Evolutionary conservation across 2,113 vertebrate species (phyloP), one percentile per base, ranked within the genome.

Genomic region (Columba livia): DNA sequence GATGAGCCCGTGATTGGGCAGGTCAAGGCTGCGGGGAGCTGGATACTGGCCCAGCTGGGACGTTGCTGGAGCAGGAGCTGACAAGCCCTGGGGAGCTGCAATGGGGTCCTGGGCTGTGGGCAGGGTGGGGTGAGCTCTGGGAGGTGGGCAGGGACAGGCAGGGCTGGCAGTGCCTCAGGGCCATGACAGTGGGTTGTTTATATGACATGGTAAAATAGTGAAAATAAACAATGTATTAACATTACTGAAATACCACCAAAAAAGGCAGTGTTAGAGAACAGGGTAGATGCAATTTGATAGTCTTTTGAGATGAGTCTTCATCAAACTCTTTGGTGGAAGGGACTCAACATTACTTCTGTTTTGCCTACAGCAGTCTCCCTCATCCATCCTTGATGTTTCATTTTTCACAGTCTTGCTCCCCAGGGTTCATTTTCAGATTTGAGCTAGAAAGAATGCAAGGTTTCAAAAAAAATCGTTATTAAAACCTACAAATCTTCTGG

Each of bases 21-120:
- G 15, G 11, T 9, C 12, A 60, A 62, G 8, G 5, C 14, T 5
- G 2, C 28, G 23, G 9, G 18, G 16, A 79, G 9, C 19, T 56
- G 23, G 21, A 51, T 9, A 31, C 1, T 0, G 7, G 31, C 19
- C 11, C 13, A 13, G 11, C 3, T 57, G 56, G 28, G 31, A 29
- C 47, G 29, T 8, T 3, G 0, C 20, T 62, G 24, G 11, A 10
- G 18, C 10, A 57, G 19, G 18, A 29, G 13, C 3, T 88, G 58
- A 11, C 1, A 5, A 48, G 3, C 7, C 24, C 32, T 20, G 11
- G 5, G 11, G 51, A 51, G 11, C 16, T 73, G 15, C 6, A 20
- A 4, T 18, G 24, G 0, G 1, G 7, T 3, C 1, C 18, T 42
- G 44, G 6, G 26, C 2, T 23, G 31, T 2, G 5, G 8, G 44